Conservation (phyloP, 2,113 vertebrate genomes). For the Phoenicopterus ruber region DNA sequence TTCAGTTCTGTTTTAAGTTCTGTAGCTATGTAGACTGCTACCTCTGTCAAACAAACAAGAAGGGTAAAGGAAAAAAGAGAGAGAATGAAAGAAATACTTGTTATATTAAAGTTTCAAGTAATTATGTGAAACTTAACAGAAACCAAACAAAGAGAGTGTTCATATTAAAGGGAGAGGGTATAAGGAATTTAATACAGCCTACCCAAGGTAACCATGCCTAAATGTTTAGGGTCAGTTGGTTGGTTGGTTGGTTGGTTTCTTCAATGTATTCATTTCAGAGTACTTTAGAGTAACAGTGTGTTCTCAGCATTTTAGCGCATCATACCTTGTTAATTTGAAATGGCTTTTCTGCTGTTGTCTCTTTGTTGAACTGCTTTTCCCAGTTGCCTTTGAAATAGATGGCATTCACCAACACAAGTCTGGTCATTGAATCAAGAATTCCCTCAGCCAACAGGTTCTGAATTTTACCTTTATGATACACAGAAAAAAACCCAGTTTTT, state of each 20-base stretch:
- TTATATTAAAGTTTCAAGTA: background rate
- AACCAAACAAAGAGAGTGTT: background rate
- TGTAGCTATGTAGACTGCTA: background rate
- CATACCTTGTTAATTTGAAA: slow-evolving; percentile 83
- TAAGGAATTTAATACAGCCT: background rate
- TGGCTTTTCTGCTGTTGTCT: slow-evolving; percentile 73
- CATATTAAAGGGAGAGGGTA: rapidly evolving
- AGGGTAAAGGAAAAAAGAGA: background rate
- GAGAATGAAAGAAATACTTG: background rate
- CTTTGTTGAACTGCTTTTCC: slow-evolving; percentile 74
- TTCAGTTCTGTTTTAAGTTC: background rate
- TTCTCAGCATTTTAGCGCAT: background rate
- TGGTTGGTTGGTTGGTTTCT: no score
- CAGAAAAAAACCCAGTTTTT: background rate
- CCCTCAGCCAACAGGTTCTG: slow-evolving; percentile 83
- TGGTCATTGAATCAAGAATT: slow-evolving; percentile 70
- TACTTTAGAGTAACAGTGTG: background rate
- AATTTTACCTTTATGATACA: slow-evolving; percentile 84
- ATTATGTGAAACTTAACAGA: background rate
- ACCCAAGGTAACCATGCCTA: background rate
- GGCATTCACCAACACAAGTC: slow-evolving; percentile 88
- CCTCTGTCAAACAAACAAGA: background rate
- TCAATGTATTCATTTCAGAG: background rate
- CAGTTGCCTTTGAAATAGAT: slow-evolving; percentile 96
- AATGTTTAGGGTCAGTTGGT: no score